Conservation (phyloP, 2,888 invertebrate species). For the Meteorus cinctellus region DNA sequence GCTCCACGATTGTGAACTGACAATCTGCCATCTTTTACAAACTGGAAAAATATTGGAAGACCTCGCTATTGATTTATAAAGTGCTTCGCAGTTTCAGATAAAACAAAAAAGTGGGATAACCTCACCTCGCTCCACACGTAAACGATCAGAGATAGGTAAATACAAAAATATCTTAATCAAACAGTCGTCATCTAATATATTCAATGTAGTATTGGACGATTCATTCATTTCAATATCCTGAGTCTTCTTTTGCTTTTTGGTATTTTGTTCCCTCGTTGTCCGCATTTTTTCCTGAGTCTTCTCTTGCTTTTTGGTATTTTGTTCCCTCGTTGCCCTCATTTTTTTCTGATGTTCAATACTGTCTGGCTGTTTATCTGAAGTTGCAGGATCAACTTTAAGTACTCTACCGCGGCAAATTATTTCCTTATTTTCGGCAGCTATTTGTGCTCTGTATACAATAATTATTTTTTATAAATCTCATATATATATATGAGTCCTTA, state of each 20-base stretch:
- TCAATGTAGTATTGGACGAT: background rate
- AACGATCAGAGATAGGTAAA: conserved; percentile 16
- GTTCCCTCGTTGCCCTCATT: background rate
- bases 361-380: background rate
- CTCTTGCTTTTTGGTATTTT: background rate
- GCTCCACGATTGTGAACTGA: conserved; percentile 18
- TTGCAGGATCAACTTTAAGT: background rate
- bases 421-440: background rate
- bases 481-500: no score
- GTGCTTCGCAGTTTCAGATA: background rate
- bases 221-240: background rate
- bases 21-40: conserved; percentile 31
- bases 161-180: conserved; percentile 28
- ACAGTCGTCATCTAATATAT: conserved; percentile 37
- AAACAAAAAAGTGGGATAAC: background rate
- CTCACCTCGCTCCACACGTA: conserved; percentile 27
- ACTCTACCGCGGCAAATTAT: background rate
- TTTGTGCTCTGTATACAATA: no score
- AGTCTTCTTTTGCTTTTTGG: background rate
- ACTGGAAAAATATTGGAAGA: conserved; percentile 21
- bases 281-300: background rate
- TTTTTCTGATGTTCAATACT: background rate
- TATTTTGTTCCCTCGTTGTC: background rate
- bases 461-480: no score
- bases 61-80: background rate